A percentile compares a stretch with the other conserved stretches of the same genome.
Conservation (phyloP, 2,797 vertebrate species). For the Hoplostethus atlanticus region DNA sequence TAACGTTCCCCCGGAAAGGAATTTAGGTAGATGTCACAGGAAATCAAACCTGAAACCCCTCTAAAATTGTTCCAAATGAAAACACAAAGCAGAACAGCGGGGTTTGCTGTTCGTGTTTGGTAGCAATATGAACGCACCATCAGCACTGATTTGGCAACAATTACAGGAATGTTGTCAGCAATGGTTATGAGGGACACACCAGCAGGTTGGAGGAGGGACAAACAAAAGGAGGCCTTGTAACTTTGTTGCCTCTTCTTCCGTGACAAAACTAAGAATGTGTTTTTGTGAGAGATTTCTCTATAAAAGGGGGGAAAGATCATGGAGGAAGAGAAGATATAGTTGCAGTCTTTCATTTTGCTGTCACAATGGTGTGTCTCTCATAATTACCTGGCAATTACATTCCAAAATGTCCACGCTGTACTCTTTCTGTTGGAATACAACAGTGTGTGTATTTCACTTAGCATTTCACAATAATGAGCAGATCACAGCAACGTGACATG, state of each 20-base stretch:
- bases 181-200: neutral
- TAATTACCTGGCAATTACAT: too few relatives aligned
- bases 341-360: too few relatives aligned
- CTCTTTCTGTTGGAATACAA: too few relatives aligned
- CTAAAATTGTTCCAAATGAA: conserved; percentile 18
- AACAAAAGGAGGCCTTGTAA: neutral
- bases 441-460: too few relatives aligned
- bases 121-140: neutral
- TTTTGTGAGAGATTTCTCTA: too few relatives aligned
- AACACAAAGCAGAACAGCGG: neutral
- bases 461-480: too few relatives aligned
- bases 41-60: conserved; percentile 28
- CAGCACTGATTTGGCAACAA: neutral
- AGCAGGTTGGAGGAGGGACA: neutral
- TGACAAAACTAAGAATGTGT: neutral
- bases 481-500: too few relatives aligned
- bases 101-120: neutral
- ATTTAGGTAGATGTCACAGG: conserved; percentile 13
- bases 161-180: neutral
- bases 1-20: neutral
- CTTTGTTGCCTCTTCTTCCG: neutral
- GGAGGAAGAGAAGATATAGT: too few relatives aligned
- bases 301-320: too few relatives aligned
- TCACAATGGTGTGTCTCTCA: too few relatives aligned
- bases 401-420: too few relatives aligned